Base-by-base conservation (phyloP, 2,888 invertebrate genomes). In the Creontiades dilutus region DNA sequence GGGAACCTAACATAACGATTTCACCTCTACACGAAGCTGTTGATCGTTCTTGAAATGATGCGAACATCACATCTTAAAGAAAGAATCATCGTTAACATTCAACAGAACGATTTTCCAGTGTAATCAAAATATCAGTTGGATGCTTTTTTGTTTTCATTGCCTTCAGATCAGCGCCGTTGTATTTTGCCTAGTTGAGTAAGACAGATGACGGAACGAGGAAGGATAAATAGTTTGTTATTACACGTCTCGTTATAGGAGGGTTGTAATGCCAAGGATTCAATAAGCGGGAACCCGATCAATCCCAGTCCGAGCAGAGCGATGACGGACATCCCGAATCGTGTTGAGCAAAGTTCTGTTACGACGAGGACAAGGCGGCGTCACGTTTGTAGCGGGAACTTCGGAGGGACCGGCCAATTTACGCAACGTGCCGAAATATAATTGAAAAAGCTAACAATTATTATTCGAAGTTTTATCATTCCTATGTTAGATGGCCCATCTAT, bases 211-310 rank as follows among this genome's bases (percentile, higher is more conserved):
- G 13, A 37, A 37, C 4, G 28, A 19, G 19, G 23, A 14, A 37
- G 11, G 76, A 37, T 9, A 27, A 27, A 76, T 76, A 76, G 37
- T 4, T 12, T 37, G 76, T 0, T 37, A 37, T 76, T 76, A 23
- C 76, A 37, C 76, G 28, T 37, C 28, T 27, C 16, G 76, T 37
- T 12, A 37, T 76, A 16, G 3, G 23, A 14, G 14, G 13, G 76
- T 76, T 37, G 7, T 2, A 27, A 76, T 76, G 76, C 37, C 76
- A 27, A 76, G 76, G 27, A 76, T 76, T 76, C 76, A 76, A 76
- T 76, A 76, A 76, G 23, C 28, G 28, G 37, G 76, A 12, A 23
- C 23, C 37, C 76, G 76, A 76, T 37, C 76, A 37, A 76, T 76
- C 37, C 37, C 23, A 76, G 37, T 27, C 76, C 11, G 19, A 19